Evolutionary conservation across 1,140 invertebrate species (phyloP), one percentile per base, ranked within the genome.

Genomic region (Araneus ventricosus): DNA sequence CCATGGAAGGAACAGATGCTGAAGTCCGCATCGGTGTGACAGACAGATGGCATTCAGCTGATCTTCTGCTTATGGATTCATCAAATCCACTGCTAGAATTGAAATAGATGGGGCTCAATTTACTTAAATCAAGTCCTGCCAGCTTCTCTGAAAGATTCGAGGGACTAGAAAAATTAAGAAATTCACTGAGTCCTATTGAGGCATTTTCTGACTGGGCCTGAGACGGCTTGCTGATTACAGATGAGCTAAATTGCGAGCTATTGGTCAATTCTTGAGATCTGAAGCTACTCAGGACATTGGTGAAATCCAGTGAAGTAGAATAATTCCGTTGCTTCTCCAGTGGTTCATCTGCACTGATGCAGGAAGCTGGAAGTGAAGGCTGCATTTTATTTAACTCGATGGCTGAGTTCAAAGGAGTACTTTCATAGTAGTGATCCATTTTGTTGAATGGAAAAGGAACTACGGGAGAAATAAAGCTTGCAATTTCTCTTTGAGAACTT

Each of bases 371-470:
- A 7, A 57, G 30, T 22, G 45, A 20, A 14, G 45, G 2, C 17
- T 59, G 52, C 0, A 63, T 59, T 34, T 85, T 84, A 27, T 37
- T 39, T 10, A 30, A 20, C 27, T 79, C 37, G 2, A 61, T 17
- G 7, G 79, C 75, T 27, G 91, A 93, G 41, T 80, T 93, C 4
- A 93, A 30, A 17, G 91, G 91, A 8, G 91, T 93, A 22, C 91
- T 93, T 45, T 88, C 91, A 41, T 87, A 88, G 59, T 79, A 93
- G 61, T 88, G 61, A 88, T 75, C 91, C 52, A 59, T 88, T 79
- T 87, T 93, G 34, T 41, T 93, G 34, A 93, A 93, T 39, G 91
- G 91, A 45, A 61, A 84, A 87, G 88, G 91, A 59, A 52, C 45
- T 4, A 93, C 91, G 27, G 91, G 91, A 14, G 91, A 93, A 93